Conservation (phyloP, 2,888 invertebrate genomes). For the Sesia bembeciformis region DNA sequence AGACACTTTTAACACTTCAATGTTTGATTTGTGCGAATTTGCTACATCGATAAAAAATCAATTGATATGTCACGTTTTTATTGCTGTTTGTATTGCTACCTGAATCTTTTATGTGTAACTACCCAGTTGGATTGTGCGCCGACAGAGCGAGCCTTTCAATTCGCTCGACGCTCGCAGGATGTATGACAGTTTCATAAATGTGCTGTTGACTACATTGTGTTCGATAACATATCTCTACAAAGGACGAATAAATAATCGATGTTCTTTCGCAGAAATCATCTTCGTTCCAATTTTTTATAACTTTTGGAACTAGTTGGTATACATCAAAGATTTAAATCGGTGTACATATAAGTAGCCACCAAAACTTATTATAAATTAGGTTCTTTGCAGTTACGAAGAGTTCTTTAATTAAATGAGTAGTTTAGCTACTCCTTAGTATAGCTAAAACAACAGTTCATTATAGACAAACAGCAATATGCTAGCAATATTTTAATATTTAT, state of each 20-base stretch:
- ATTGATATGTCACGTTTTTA: slow-evolving; percentile 71
- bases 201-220: slow-evolving; percentile 57
- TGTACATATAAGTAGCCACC: no score
- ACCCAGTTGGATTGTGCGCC: slow-evolving; percentile 27
- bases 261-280: slow-evolving; percentile 30
- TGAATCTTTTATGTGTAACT: slow-evolving; percentile 46
- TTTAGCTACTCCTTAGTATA: no score
- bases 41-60: slow-evolving; percentile 55
- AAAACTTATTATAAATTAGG: no score
- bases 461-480: no score
- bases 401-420: no score
- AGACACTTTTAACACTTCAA: slow-evolving; percentile 67
- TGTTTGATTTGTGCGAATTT: slow-evolving; percentile 71
- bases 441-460: no score
- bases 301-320: no score
- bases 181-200: slow-evolving; percentile 44
- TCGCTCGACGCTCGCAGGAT: slow-evolving; percentile 26
- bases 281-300: background rate
- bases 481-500: no score
- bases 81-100: slow-evolving; percentile 68
- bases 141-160: slow-evolving; percentile 37
- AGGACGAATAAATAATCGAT: slow-evolving; percentile 34
- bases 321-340: no score
- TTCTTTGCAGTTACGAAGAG: no score
- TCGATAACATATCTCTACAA: slow-evolving; percentile 36